Conservation (phyloP, 1,140 invertebrate species). For the Drosophila trapezifrons region DNA sequence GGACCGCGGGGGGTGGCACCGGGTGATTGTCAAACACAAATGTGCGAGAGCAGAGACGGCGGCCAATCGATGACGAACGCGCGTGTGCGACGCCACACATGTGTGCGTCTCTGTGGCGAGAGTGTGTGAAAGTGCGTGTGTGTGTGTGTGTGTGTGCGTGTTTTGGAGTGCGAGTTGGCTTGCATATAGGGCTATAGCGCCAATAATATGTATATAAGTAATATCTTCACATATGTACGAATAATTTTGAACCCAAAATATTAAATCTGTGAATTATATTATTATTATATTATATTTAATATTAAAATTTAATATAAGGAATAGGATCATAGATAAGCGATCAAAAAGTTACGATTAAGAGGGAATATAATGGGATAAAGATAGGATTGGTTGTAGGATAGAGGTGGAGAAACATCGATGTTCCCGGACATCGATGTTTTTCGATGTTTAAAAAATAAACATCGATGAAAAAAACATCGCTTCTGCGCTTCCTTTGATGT, state of each 20-base stretch:
- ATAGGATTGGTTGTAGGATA: too few species aligned
- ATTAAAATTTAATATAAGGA: too few species aligned
- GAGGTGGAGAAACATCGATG: too few species aligned
- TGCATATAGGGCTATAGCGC: constrained; percentile 57
- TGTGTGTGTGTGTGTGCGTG: constrained; percentile 15
- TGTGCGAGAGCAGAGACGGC: constrained; percentile 64
- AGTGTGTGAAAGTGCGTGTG: constrained; percentile 26
- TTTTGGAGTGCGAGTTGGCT: constrained; percentile 11
- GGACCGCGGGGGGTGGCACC: constrained; percentile 3
- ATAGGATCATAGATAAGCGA: too few species aligned
- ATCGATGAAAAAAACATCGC: too few species aligned
- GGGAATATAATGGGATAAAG: too few species aligned
- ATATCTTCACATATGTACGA: background rate
- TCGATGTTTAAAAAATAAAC: too few species aligned
- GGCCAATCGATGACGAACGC: constrained; percentile 77
- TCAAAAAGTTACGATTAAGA: too few species aligned
- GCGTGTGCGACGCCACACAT: constrained; percentile 72
- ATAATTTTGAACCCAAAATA: background rate
- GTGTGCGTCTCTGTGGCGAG: constrained; percentile 25
- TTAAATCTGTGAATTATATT: background rate
- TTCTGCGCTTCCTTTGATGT: too few species aligned
- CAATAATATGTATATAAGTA: constrained; percentile 52
- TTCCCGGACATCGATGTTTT: too few species aligned
- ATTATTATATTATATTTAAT: background rate
- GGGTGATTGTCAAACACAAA: constrained; percentile 58